Percentiles rank a stretch among this genome's conserved stretches.
Evolutionary conservation across 2,113 vertebrate species (phyloP).

Genomic region (Oxygymnocypris stewartii): DNA sequence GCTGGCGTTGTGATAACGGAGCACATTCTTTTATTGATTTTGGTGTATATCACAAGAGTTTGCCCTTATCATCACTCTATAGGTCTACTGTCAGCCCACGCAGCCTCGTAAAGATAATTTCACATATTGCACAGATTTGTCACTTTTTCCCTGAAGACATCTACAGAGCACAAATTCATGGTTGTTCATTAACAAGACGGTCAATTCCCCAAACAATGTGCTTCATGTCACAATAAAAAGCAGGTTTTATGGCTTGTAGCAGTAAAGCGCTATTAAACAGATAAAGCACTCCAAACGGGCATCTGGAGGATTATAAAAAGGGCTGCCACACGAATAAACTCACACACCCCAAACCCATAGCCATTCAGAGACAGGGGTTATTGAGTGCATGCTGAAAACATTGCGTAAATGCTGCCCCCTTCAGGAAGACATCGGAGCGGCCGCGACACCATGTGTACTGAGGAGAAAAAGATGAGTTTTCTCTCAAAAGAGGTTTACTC

Average conservation of each 20-base stretch:
- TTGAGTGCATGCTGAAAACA: constrained; percentile 38
- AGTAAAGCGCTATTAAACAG: constrained; percentile 63
- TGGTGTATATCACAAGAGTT: constrained; percentile 56
- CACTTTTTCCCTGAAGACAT: constrained; percentile 56
- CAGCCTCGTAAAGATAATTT: constrained; percentile 65
- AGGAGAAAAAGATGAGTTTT: neutral
- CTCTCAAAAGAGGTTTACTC: constrained; percentile 35
- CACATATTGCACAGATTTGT: constrained; percentile 59
- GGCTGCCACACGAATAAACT: constrained; percentile 76
- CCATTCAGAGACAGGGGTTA: constrained; percentile 51
- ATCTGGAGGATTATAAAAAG: constrained; percentile 63
- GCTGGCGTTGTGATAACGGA: constrained; percentile 71
- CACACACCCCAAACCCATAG: constrained; percentile 62
- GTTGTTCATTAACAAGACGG: constrained; percentile 73
- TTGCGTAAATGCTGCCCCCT: constrained; percentile 39
- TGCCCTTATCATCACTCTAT: constrained; percentile 35
- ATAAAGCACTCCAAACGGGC: constrained; percentile 61
- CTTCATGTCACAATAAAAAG: constrained; percentile 62
- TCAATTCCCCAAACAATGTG: constrained; percentile 63
- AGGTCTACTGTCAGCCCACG: constrained; percentile 48
- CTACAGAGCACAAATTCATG: constrained; percentile 56
- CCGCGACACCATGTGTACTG: neutral
- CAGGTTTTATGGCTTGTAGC: constrained; percentile 60
- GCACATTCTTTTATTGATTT: constrained; percentile 75
- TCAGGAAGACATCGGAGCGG: neutral